Percentiles rank a stretch among this genome's conserved stretches.
These are phyloP conservation scores for Aethes cnicana DNA, from an alignment of 2,888 invertebrate genomes.

Conservation along the genomic window DNA sequence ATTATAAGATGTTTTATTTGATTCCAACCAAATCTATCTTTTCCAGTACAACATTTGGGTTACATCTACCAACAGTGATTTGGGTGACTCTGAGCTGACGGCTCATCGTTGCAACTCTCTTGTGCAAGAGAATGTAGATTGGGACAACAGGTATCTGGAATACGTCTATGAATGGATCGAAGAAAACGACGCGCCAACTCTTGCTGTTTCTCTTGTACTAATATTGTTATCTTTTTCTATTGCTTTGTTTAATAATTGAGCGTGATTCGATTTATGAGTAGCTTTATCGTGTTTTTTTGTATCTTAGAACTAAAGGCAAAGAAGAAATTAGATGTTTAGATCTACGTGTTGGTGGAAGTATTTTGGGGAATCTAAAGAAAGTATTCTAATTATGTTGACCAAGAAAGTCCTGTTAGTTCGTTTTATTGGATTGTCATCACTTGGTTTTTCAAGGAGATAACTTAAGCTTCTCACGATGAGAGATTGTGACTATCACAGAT, in stretches of 20 bases:
- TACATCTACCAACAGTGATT: slow-evolving; percentile 47
- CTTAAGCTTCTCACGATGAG: too few species aligned
- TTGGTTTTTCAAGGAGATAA: too few species aligned
- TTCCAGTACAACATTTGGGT: slow-evolving; percentile 62
- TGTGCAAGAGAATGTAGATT: slow-evolving; percentile 47
- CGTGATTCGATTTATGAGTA: slow-evolving; percentile 3
- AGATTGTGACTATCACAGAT: too few species aligned
- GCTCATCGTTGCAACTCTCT: slow-evolving; percentile 41
- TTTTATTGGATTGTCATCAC: too few species aligned
- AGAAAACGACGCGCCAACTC: slow-evolving; percentile 60
- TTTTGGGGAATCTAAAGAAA: too few species aligned
- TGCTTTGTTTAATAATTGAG: slow-evolving; percentile 51
- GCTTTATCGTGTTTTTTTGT: slow-evolving; percentile 26
- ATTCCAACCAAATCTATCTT: neutral
- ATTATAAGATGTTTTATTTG: neutral
- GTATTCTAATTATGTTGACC: too few species aligned
- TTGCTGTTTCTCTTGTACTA: slow-evolving; percentile 54
- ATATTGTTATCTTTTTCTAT: slow-evolving; percentile 51
- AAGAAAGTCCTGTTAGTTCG: too few species aligned
- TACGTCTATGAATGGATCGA: slow-evolving; percentile 69
- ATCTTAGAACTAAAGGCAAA: too few species aligned
- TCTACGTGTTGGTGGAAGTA: too few species aligned
- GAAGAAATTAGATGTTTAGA: slow-evolving; percentile 23
- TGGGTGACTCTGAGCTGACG: slow-evolving; percentile 47
- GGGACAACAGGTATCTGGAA: slow-evolving; percentile 45